Percentiles rank a stretch among this genome's conserved stretches.
phyloP scores from a whole-genome alignment of 2,797 vertebrate species.

The Denticeps clupeoides region DNA sequence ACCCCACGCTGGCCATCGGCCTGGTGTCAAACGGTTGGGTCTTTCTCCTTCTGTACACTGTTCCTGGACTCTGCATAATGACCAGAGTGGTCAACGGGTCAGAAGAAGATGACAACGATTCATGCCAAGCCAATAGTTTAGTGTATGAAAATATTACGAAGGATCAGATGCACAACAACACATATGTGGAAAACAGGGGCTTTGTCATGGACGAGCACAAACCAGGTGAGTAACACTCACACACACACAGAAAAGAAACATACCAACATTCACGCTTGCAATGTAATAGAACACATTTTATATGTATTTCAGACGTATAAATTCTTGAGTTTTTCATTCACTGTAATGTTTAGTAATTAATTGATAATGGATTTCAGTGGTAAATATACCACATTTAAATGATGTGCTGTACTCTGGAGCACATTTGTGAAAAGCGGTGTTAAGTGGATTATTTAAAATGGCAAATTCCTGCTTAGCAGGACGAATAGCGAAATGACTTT shows the following conservation, averaged over 20 bases:
- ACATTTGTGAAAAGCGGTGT: too few species aligned
- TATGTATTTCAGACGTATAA: too few species aligned
- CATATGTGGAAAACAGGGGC: conserved; percentile 80
- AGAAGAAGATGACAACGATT: conserved; percentile 53
- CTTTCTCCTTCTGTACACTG: conserved; percentile 72
- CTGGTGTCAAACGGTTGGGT: conserved; percentile 71
- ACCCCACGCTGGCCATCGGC: conserved; percentile 77
- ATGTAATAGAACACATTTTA: too few species aligned
- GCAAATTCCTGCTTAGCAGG: too few species aligned
- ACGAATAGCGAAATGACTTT: too few species aligned
- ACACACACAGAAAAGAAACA: too few species aligned
- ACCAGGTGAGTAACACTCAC: conserved; percentile 49
- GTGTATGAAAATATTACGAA: conserved; percentile 75
- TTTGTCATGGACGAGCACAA: conserved; percentile 76
- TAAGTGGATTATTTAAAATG: too few species aligned
- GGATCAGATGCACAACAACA: conserved; percentile 59
- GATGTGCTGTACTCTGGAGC: too few species aligned
- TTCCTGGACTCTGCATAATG: conserved; percentile 76
- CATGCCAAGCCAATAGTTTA: conserved; percentile 67
- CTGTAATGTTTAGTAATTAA: too few species aligned
- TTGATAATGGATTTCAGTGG: too few species aligned
- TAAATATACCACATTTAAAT: too few species aligned
- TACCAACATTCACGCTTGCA: neutral
- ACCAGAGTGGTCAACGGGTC: conserved; percentile 49
- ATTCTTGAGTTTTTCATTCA: too few species aligned